Conservation (phyloP, 2,888 invertebrate genomes). For the Dolichopus griseipennis region DNA sequence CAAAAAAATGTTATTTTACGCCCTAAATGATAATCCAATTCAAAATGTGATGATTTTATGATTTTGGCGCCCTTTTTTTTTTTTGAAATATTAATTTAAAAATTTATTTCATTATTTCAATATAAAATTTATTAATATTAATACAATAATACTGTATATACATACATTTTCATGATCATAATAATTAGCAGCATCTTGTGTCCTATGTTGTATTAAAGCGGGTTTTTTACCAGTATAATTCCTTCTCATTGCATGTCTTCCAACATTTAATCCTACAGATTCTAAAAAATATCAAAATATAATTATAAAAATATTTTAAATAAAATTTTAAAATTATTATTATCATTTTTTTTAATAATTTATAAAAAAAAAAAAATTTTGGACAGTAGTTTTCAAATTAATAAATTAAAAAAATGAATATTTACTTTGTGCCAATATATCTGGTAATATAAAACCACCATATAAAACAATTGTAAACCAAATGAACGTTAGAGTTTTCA, state of each 20-base stretch:
- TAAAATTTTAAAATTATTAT: too few species aligned
- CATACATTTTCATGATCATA: slow-evolving; percentile 79
- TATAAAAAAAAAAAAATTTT: background rate
- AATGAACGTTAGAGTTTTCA: background rate
- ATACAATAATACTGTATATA: too few species aligned
- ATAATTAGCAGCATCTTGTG: slow-evolving; percentile 81
- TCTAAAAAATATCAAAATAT: too few species aligned
- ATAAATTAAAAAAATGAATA: slow-evolving; percentile 7
- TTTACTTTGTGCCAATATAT: slow-evolving; percentile 28
- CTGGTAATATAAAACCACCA: slow-evolving; percentile 16
- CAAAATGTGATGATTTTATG: slow-evolving; percentile 79
- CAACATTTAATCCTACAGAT: slow-evolving; percentile 35
- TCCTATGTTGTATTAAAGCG: slow-evolving; percentile 57
- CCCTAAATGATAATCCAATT: slow-evolving; percentile 83
- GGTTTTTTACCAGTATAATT: slow-evolving; percentile 43
- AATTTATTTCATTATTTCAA: background rate
- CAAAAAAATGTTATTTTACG: slow-evolving; percentile 91
- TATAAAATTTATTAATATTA: background rate
- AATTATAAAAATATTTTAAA: too few species aligned
- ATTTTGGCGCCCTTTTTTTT: slow-evolving; percentile 74
- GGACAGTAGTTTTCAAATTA: background rate
- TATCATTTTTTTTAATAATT: too few species aligned
- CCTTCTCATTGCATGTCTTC: slow-evolving; percentile 37
- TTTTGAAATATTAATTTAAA: slow-evolving; percentile 5
- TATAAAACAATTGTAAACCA: background rate